Evolutionary conservation across 2,888 invertebrate species (phyloP).

Genomic region (Conistra vaccinii): DNA sequence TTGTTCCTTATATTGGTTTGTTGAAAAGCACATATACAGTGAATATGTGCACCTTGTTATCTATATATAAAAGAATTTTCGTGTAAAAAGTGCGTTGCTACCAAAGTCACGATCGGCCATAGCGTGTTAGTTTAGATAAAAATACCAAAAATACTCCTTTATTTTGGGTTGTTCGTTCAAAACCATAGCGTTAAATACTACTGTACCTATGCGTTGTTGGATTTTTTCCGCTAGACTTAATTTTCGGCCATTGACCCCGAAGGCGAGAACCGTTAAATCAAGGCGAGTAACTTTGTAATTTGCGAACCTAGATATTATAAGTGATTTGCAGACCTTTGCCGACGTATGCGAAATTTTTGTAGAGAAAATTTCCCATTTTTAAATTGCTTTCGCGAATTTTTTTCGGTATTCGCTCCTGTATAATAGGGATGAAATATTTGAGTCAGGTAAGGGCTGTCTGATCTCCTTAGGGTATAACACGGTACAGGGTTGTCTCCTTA

Average conservation of each 20-base stretch:
- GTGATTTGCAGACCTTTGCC: constrained; percentile 20
- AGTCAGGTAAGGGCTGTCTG: constrained; percentile 4
- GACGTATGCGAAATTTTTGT: constrained; percentile 1
- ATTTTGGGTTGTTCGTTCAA: constrained; percentile 1
- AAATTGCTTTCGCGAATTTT: constrained; percentile 10
- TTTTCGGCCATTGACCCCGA: constrained; percentile 47
- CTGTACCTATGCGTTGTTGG: background rate
- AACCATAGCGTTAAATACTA: constrained; percentile 5
- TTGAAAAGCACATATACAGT: too few species aligned
- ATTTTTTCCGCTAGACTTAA: constrained; percentile 19
- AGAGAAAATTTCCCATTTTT: constrained; percentile 1
- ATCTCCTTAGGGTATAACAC: background rate
- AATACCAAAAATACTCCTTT: constrained; percentile 10
- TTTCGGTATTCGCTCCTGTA: constrained; percentile 22
- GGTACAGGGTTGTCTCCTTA: background rate
- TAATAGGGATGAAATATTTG: constrained; percentile 18
- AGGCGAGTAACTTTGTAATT: constrained; percentile 34
- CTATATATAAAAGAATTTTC: background rate
- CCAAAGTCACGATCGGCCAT: constrained; percentile 25
- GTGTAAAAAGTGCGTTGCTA: constrained; percentile 8
- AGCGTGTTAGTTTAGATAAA: constrained; percentile 39
- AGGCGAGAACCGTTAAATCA: constrained; percentile 37
- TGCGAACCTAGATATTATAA: constrained; percentile 23
- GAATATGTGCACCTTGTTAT: background rate
- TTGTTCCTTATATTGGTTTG: background rate